Evolutionary conservation across 2,113 vertebrate species (phyloP).

Genomic region (Grus americana): DNA sequence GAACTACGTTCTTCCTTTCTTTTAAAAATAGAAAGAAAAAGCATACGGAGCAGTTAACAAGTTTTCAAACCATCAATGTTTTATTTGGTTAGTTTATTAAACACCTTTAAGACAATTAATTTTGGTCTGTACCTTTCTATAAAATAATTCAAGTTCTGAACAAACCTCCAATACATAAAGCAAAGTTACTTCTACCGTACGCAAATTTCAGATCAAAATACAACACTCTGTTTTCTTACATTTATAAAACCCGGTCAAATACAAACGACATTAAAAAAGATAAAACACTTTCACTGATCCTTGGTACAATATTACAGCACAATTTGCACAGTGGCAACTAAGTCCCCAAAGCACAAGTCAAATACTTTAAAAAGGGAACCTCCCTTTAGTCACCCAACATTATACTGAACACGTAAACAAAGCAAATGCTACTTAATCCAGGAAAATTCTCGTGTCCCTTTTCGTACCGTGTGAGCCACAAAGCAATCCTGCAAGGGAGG

Average conservation of each 20-base stretch:
- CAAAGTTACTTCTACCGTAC: constrained; percentile 79
- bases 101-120: constrained; percentile 77
- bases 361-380: constrained; percentile 43
- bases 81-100: constrained; percentile 81
- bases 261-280: constrained; percentile 83
- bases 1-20: background rate
- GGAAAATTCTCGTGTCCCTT: constrained; percentile 31
- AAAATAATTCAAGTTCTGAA: constrained; percentile 84
- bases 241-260: constrained; percentile 80
- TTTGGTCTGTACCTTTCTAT: constrained; percentile 80
- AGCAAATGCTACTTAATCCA: constrained; percentile 54
- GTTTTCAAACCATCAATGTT: constrained; percentile 72
- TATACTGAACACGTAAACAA: constrained; percentile 48
- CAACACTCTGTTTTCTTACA: constrained; percentile 80
- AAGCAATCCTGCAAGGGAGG: constrained; percentile 44
- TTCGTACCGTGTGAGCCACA: constrained; percentile 28
- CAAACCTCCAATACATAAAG: constrained; percentile 79
- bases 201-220: constrained; percentile 84
- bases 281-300: constrained; percentile 79
- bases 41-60: background rate
- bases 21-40: background rate
- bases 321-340: constrained; percentile 66
- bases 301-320: constrained; percentile 75
- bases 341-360: constrained; percentile 59
- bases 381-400: constrained; percentile 33